Conservation (phyloP, 2,888 invertebrate species). For the Epinotia bilunana region DNA sequence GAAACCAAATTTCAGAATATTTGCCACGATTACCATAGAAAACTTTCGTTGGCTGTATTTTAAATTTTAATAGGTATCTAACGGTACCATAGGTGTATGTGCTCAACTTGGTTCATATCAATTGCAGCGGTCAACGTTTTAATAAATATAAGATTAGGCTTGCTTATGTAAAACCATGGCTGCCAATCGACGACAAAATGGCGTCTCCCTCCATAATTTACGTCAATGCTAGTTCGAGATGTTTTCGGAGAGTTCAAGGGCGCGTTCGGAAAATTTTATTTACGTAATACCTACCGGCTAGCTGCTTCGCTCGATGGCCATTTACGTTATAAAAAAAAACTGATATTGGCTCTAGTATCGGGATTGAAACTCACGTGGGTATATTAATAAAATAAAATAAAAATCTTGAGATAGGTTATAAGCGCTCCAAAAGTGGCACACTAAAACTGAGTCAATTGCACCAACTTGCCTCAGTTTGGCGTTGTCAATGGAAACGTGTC, state of each 20-base stretch:
- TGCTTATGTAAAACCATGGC: conserved; percentile 24
- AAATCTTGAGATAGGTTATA: too few relatives aligned
- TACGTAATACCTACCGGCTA: conserved; percentile 37
- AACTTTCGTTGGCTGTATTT: background rate
- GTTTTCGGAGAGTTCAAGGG: conserved; percentile 40
- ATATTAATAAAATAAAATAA: too few relatives aligned
- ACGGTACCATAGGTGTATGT: background rate
- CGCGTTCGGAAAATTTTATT: conserved; percentile 34
- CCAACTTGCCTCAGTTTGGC: too few relatives aligned
- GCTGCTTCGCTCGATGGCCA: background rate
- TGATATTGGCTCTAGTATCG: background rate
- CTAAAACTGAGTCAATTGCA: too few relatives aligned
- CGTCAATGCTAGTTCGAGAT: conserved; percentile 41
- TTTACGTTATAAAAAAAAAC: conserved; percentile 6
- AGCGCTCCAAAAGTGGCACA: too few relatives aligned
- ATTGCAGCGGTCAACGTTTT: background rate
- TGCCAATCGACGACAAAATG: conserved; percentile 36
- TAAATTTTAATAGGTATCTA: background rate
- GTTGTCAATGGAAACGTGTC: too few relatives aligned
- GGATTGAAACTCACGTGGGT: too few relatives aligned
- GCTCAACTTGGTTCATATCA: background rate
- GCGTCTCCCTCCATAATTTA: conserved; percentile 20
- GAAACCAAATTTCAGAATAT: background rate
- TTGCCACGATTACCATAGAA: background rate
- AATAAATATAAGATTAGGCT: conserved; percentile 24